Evolutionary conservation across 2,113 vertebrate genomes (phyloP).

Genomic region (Grus americana): DNA sequence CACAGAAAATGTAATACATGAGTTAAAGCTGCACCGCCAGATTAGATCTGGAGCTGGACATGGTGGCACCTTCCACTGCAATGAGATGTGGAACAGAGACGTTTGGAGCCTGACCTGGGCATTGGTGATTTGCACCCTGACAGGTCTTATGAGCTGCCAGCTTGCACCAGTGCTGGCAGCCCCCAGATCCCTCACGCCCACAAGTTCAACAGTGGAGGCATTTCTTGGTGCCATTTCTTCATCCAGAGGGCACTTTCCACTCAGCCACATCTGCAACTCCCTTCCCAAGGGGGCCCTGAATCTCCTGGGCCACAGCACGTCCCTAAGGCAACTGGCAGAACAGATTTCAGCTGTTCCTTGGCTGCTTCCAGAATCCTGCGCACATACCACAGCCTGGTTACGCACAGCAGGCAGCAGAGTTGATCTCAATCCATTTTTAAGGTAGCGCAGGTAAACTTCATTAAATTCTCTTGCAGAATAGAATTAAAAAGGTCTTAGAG

Average conservation of each 20-base stretch:
- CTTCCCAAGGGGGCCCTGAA: background rate
- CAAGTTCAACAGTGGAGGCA: background rate
- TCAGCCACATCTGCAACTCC: background rate
- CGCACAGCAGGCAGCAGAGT: background rate
- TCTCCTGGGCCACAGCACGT: rapidly evolving
- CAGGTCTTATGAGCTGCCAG: background rate
- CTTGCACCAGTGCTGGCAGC: background rate
- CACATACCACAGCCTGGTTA: background rate
- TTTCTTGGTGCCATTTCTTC: background rate
- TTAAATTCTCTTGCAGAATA: background rate
- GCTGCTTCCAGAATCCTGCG: background rate
- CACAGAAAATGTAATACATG: background rate
- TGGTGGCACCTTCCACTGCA: background rate
- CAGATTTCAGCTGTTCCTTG: background rate
- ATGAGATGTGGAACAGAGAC: background rate
- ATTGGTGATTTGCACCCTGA: background rate
- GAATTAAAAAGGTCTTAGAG: background rate
- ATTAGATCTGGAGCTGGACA: background rate
- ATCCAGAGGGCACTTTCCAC: rapidly evolving
- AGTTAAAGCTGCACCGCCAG: background rate
- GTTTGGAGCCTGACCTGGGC: background rate
- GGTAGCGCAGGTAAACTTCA: background rate
- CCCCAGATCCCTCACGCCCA: background rate
- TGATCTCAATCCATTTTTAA: background rate
- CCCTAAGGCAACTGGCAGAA: background rate